Conservation (phyloP, 2,797 vertebrate genomes). For the Parauchenoglanis ngamensis region DNA sequence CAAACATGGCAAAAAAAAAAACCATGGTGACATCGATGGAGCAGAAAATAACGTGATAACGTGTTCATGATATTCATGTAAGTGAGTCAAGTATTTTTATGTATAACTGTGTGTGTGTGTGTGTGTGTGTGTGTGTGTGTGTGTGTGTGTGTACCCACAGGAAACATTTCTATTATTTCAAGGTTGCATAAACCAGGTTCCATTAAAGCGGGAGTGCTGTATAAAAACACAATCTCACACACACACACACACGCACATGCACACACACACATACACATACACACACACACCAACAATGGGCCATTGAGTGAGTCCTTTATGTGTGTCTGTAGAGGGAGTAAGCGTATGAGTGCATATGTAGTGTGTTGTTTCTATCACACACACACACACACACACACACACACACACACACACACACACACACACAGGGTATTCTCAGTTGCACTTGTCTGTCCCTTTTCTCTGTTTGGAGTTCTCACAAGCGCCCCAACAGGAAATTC, state of each 20-base stretch:
- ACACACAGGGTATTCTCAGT: not conserved
- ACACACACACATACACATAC: not conserved
- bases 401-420: not conserved
- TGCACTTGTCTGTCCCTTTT: not conserved
- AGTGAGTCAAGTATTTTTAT: not conserved
- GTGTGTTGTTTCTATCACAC: no score
- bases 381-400: no score
- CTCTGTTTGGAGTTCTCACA: not conserved
- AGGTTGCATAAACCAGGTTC: constrained; percentile 5
- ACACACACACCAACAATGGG: no score
- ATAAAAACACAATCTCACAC: not conserved
- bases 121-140: not conserved
- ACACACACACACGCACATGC: not conserved
- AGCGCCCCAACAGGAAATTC: not conserved
- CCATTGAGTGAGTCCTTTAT: no score
- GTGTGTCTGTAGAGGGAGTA: no score
- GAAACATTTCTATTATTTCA: not conserved
- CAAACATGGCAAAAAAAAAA: not conserved
- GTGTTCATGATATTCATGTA: not conserved
- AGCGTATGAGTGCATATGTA: no score
- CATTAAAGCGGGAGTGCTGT: not conserved
- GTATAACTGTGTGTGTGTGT: not conserved
- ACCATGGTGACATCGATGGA: no score
- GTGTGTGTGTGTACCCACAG: not conserved
- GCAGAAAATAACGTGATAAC: not conserved